These are phyloP conservation scores for Acanthornis magna DNA, from an alignment of 2,797 vertebrate species.

Conservation along the genomic window DNA sequence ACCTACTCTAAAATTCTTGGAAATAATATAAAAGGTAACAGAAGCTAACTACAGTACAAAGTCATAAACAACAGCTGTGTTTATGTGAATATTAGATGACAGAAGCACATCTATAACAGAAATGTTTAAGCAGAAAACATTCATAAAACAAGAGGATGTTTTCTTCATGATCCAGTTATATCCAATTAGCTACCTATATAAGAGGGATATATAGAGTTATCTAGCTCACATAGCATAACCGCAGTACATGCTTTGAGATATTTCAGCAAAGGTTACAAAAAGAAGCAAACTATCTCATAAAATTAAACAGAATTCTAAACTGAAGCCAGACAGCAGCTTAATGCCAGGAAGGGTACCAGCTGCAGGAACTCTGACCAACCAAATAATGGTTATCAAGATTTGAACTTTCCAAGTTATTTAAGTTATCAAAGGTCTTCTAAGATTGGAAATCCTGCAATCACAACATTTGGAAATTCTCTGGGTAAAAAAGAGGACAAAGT, in stretches of 20 bases:
- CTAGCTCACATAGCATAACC: neutral
- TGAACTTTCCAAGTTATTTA: neutral
- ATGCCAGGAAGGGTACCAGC: neutral
- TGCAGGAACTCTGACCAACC: neutral
- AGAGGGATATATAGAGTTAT: neutral
- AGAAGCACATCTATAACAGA: neutral
- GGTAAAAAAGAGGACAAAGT: neutral
- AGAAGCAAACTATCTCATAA: neutral
- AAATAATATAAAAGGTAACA: neutral
- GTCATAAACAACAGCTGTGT: neutral
- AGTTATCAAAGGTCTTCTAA: neutral
- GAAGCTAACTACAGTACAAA: neutral
- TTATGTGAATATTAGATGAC: neutral
- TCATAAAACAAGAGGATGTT: neutral
- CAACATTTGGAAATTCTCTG: neutral
- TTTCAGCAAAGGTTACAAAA: neutral
- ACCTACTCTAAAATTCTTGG: neutral
- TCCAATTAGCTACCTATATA: neutral
- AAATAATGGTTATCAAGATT: neutral
- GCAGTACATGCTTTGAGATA: neutral
- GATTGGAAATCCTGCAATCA: neutral
- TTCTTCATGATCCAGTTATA: neutral
- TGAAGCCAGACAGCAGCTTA: neutral
- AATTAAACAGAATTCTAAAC: neutral
- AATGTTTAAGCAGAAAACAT: neutral